phyloP scores from a whole-genome alignment of 2,113 vertebrate genomes.

The Capreolus pygargus region DNA sequence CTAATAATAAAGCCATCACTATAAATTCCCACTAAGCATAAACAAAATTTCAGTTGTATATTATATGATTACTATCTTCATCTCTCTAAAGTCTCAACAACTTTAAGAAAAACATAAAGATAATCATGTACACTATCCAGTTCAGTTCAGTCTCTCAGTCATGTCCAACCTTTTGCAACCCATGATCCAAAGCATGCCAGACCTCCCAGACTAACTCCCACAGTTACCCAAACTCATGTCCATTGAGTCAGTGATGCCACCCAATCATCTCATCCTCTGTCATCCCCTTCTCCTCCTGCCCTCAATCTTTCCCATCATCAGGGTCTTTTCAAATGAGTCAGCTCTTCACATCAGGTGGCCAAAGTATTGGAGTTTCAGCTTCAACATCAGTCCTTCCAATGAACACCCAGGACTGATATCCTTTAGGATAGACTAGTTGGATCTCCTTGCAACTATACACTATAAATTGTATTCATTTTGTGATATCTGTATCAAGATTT shows the following conservation, averaged over 20 bases:
- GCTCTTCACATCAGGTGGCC: neutral
- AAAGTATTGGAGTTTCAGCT: neutral
- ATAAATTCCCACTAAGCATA: neutral
- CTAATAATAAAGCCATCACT: neutral
- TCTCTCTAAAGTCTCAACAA: neutral
- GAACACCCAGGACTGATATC: neutral
- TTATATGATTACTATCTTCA: neutral
- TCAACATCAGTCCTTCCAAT: neutral
- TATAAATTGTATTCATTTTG: neutral
- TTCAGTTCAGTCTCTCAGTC: neutral
- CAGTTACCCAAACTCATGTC: neutral
- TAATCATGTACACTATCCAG: neutral
- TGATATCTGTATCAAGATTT: neutral
- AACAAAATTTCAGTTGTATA: neutral
- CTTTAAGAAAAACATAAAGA: neutral
- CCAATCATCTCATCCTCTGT: neutral
- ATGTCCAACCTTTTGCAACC: fast-evolving
- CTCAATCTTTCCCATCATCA: neutral
- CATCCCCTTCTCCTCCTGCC: neutral
- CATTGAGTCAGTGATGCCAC: fast-evolving
- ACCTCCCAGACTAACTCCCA: neutral
- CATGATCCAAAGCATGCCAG: fast-evolving
- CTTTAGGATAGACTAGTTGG: neutral
- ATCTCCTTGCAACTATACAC: neutral
- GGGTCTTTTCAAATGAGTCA: neutral